Evolutionary conservation across 2,888 invertebrate genomes (phyloP), one percentile per base, ranked within the genome.

Genomic region (Lypha dubia): DNA sequence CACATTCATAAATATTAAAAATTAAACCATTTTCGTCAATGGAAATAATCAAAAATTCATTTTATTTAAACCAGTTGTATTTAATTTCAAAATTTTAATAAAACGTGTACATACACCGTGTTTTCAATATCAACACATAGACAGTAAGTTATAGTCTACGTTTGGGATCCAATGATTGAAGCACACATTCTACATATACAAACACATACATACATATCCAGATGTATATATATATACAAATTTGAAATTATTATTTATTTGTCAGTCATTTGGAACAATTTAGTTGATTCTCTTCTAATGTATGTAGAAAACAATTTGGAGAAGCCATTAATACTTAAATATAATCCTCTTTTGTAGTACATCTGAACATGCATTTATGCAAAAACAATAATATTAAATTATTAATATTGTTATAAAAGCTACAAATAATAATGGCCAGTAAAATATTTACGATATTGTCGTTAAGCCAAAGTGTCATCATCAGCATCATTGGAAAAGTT

Each of bases 381-480:
- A 41, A 35, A n/a, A 67, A 28, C 28, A 70, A 51, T 32, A 53
- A 62, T 53, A 51, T 63, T 46, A n/a, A 71, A 65, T 56, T 56
- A 53, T 63, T 71, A 56, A 79, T 79, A 35, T 17, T 79, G 56
- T 38, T 71, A 56, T 44, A 46, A 79, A 68, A 49, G 24, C 3
- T 15, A 20, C 35, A 56, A 46, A 63, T 8, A 20, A 9, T 20
- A 49, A 56, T 28, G 6, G 15, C n/a, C 28, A 56, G n/a, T 28
- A n/a, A 7, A 56, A 56, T 15, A 28, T 20, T n/a, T n/a, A n/a
- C n/a, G 15, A 6, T 11, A 51, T 51, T 44, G 20, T 49, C 22
- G 9, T 49, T 20, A 22, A 1, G 0, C 9, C 7, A 49, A 22
- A 2, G 20, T 49, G 28, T 4, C 46, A 17, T 38, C 38, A 38